These are phyloP conservation scores for Tetramorium parvispinum DNA, from an alignment of 1,140 invertebrate genomes.

Conservation along the genomic window DNA sequence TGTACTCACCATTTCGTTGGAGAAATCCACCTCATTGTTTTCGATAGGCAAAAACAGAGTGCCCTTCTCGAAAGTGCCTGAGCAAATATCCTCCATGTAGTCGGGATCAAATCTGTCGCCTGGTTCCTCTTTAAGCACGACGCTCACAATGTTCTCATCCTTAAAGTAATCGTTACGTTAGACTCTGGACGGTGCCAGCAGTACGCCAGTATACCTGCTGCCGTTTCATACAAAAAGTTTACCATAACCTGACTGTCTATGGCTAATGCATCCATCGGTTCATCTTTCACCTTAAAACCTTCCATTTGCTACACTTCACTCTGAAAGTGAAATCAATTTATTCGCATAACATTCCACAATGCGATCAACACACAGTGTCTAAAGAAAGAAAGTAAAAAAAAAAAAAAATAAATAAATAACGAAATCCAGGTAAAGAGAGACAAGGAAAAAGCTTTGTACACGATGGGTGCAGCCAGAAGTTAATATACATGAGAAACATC, in stretches of 20 bases:
- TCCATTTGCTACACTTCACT: conserved; percentile 73
- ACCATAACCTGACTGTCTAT: conserved; percentile 80
- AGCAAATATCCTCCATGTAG: conserved; percentile 85
- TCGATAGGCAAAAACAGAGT: conserved; percentile 81
- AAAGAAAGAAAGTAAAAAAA: conserved; percentile 21
- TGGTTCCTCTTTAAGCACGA: conserved; percentile 82
- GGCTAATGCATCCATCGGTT: conserved; percentile 75
- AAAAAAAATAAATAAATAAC: no score
- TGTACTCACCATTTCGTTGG: conserved; percentile 82
- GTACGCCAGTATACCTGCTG: conserved; percentile 61
- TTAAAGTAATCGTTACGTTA: conserved; percentile 78
- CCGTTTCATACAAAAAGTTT: conserved; percentile 76
- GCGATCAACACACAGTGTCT: conserved; percentile 37
- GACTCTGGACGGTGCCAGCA: conserved; percentile 60
- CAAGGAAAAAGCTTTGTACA: conserved; percentile 56
- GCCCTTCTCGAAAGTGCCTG: conserved; percentile 83
- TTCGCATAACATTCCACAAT: conserved; percentile 21
- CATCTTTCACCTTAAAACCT: conserved; percentile 75
- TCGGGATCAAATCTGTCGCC: conserved; percentile 79
- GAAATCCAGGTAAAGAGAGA: conserved; percentile 35
- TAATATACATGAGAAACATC: conserved; percentile 27
- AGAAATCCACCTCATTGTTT: conserved; percentile 83
- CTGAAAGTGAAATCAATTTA: conserved; percentile 70
- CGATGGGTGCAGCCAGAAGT: conserved; percentile 64
- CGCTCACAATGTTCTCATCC: conserved; percentile 83